Base-by-base conservation (phyloP, 2,888 invertebrate genomes). In the Lagria hirta region DNA sequence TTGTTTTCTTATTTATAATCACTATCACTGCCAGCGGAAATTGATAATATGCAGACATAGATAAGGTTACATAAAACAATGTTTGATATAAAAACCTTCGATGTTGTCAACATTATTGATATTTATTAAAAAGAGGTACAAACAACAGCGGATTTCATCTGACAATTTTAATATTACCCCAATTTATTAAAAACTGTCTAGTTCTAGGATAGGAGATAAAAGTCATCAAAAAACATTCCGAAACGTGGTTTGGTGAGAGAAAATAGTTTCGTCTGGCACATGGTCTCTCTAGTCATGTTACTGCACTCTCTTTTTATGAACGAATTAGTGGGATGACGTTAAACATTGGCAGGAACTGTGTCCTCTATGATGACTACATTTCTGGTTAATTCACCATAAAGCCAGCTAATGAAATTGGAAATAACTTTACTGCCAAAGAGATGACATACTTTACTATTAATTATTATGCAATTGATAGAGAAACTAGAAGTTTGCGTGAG, bases 241-340 rank as follows among this genome's bases (percentile, higher is more conserved):
- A 29, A 28, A 37, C 23, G 33, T 12, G 34, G 16, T 22, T 21
- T 18, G 21, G 16, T 12, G 37, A 17, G 38, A 38, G 30, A 38
- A 38, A 38, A 38, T 38, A 38, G 38, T 38, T 37, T 30, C n/a
- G 38, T 38, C 38, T 38, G 38, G 38, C 38, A 38, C 38, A 38
- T 38, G 38, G 38, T n/a, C n/a, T n/a, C n/a, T n/a, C n/a, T n/a
- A n/a, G n/a, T 30, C 29, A 28, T 35, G 24, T 18, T 26, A 26
- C 23, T n/a, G 27, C 30, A 23, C 16, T 13, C 17, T 22, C 28
- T 38, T 38, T 38, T 38, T 38, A 30, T 38, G 27, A 23, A 28
- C 21, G 37, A 22, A 38, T 38, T 38, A 30, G 22, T 21, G n/a
- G 11, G 17, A 38, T 38, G 38, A 38, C 38, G 38, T 38, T 30